A percentile compares a stretch with the other conserved stretches of the same genome.
phyloP scores from a whole-genome alignment of 2,888 invertebrate species.

The Drosophila lacicola region DNA sequence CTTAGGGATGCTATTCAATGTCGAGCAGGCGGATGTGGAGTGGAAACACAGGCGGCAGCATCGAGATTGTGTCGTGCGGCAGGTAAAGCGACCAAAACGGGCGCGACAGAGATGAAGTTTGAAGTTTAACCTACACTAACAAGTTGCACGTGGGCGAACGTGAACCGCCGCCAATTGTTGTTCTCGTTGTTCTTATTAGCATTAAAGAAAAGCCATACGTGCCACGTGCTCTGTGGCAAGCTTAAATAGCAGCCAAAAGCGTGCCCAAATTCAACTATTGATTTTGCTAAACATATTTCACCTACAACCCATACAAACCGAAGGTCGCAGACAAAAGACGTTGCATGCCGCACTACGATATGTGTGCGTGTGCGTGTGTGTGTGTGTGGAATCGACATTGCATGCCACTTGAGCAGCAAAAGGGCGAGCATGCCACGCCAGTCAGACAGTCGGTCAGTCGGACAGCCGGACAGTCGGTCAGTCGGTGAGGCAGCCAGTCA shows the following conservation, averaged over 20 bases:
- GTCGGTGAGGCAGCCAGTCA: constrained; percentile 28
- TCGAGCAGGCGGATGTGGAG: constrained; percentile 58
- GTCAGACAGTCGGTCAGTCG: constrained; percentile 22
- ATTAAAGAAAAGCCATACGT: constrained; percentile 35
- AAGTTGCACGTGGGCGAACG: not conserved
- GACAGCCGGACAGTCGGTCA: constrained; percentile 27
- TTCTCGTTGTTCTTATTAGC: constrained; percentile 41
- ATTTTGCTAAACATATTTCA: constrained; percentile 55
- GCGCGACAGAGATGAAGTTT: constrained; percentile 20
- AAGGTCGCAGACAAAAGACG: constrained; percentile 49
- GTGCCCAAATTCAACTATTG: constrained; percentile 55
- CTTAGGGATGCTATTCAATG: constrained; percentile 66
- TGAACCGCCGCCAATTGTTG: constrained; percentile 2
- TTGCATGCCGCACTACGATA: constrained; percentile 47
- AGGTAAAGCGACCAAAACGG: constrained; percentile 66
- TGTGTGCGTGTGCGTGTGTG: constrained; percentile 13
- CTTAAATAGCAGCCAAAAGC: constrained; percentile 29
- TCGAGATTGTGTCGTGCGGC: constrained; percentile 25
- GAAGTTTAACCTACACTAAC: constrained; percentile 48
- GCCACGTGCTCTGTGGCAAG: constrained; percentile 31
- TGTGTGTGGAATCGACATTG: constrained; percentile 43
- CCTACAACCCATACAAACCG: constrained; percentile 40
- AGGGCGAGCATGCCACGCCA: constrained; percentile 43
- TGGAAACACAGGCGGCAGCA: constrained; percentile 30
- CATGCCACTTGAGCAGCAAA: constrained; percentile 41